These are phyloP conservation scores for Hippocampus mohnikei DNA, from an alignment of 2,113 vertebrate genomes.

Conservation along the genomic window DNA sequence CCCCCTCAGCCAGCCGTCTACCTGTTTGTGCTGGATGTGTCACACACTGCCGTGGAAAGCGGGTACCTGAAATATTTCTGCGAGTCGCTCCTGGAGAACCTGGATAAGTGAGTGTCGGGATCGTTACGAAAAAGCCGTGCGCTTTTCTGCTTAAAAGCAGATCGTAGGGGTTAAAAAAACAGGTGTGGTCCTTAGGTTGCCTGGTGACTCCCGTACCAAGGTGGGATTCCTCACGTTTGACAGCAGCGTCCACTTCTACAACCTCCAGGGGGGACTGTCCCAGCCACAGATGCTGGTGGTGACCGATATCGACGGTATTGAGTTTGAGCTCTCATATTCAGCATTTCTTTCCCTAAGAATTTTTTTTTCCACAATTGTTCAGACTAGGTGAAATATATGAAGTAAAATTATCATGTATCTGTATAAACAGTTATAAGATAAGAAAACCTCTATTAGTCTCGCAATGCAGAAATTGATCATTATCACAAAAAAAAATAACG, in stretches of 20 bases:
- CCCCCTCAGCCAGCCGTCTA: slow-evolving; percentile 95
- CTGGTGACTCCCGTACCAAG: slow-evolving; percentile 87
- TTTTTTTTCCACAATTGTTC: too few relatives aligned
- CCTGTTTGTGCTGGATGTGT: slow-evolving; percentile 95
- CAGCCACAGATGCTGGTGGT: slow-evolving; percentile 98
- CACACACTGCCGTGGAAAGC: slow-evolving; percentile 90
- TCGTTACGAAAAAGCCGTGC: neutral
- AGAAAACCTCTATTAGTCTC: too few relatives aligned
- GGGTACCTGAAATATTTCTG: slow-evolving; percentile 91
- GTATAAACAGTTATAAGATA: too few relatives aligned
- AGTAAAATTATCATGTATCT: too few relatives aligned
- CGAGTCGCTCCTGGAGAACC: slow-evolving; percentile 86
- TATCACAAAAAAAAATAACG: too few relatives aligned
- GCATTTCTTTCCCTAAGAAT: neutral
- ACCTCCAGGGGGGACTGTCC: slow-evolving; percentile 90
- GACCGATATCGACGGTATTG: slow-evolving; percentile 91
- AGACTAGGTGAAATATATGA: too few relatives aligned
- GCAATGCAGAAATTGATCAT: too few relatives aligned
- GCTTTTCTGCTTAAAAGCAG: neutral
- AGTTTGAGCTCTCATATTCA: neutral
- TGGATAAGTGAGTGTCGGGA: slow-evolving; percentile 85
- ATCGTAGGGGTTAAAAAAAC: neutral
- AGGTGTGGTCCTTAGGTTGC: slow-evolving; percentile 77
- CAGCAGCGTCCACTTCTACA: slow-evolving; percentile 95
- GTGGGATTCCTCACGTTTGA: slow-evolving; percentile 97